A percentile compares a stretch with the other conserved stretches of the same genome.
phyloP scores from a whole-genome alignment of 2,888 invertebrate genomes.

The Dolichopus griseipennis region DNA sequence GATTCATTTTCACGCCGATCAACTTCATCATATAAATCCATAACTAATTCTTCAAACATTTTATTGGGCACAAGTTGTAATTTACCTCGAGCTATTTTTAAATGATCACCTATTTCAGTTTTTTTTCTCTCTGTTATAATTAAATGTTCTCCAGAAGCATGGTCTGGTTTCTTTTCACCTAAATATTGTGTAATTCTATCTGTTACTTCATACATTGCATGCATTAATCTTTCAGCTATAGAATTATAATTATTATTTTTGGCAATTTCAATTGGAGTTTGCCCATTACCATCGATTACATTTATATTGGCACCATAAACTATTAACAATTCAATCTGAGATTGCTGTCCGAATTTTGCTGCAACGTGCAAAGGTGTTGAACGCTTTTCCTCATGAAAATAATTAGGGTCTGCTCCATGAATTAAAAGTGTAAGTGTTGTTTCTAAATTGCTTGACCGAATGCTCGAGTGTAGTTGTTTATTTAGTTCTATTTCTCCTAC shows the following conservation, averaged over 20 bases:
- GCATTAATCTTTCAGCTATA: conserved; percentile 70
- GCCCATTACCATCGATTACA: conserved; percentile 65
- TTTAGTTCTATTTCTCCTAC: conserved; percentile 67
- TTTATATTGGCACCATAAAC: conserved; percentile 92
- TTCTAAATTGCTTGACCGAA: conserved; percentile 86
- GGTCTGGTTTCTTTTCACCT: conserved; percentile 80
- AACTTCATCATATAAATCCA: conserved; percentile 97
- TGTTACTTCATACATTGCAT: conserved; percentile 88
- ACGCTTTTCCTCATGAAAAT: conserved; percentile 84
- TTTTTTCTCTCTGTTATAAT: conserved; percentile 67
- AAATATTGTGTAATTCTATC: conserved; percentile 86
- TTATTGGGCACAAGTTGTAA: conserved; percentile 82
- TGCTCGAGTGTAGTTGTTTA: conserved; percentile 91
- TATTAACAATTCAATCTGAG: conserved; percentile 84
- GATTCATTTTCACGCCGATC: conserved; percentile 92
- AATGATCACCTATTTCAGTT: conserved; percentile 67
- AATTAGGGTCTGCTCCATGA: conserved; percentile 95
- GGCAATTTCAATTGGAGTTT: conserved; percentile 63
- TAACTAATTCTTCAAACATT: conserved; percentile 88
- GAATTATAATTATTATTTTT: conserved; percentile 70
- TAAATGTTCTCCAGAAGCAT: conserved; percentile 71
- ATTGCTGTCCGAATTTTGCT: conserved; percentile 82
- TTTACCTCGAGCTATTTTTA: conserved; percentile 74
- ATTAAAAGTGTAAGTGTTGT: conserved; percentile 87
- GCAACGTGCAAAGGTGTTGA: conserved; percentile 88